Conservation (phyloP, 2,113 vertebrate species). For the Astatoreochromis straeleni region DNA sequence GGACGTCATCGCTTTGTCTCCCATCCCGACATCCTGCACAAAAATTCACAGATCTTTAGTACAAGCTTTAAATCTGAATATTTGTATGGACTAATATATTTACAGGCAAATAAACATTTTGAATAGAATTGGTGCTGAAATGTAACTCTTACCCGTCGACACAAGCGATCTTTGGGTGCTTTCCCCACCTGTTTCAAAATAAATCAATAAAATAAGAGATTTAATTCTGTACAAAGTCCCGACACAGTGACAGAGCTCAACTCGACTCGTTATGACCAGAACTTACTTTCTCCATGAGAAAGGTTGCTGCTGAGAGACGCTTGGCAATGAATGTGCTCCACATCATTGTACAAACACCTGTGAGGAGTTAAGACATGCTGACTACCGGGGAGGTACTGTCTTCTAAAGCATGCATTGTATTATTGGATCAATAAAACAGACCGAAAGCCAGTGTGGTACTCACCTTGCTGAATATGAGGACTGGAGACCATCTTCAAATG, state of each 20-base stretch:
- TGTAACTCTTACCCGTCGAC: conserved; percentile 80
- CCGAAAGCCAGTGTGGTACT: conserved; percentile 3
- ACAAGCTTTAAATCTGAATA: not conserved
- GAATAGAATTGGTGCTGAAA: not conserved
- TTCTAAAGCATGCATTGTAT: not conserved
- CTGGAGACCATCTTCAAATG: conserved; percentile 84
- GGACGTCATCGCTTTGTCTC: conserved; percentile 82
- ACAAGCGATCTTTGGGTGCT: conserved; percentile 92
- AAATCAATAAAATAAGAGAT: not conserved
- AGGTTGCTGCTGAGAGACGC: conserved; percentile 87
- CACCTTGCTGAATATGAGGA: conserved; percentile 89
- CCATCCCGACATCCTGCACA: conserved; percentile 90
- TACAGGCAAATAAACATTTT: not conserved
- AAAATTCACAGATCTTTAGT: not conserved
- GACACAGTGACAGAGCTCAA: not conserved
- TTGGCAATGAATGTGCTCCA: conserved; percentile 97
- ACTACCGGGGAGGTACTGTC: not conserved
- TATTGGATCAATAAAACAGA: not conserved
- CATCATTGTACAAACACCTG: conserved; percentile 94
- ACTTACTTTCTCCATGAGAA: conserved; percentile 90
- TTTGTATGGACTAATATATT: not conserved
- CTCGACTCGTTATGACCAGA: not conserved
- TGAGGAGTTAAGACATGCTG: not conserved
- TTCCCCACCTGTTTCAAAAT: conserved; percentile 83
- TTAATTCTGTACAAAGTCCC: not conserved